Percentiles rank a stretch among this genome's conserved stretches.
These are phyloP conservation scores for Tineola bisselliella DNA, from an alignment of 2,888 invertebrate species.

Conservation along the genomic window DNA sequence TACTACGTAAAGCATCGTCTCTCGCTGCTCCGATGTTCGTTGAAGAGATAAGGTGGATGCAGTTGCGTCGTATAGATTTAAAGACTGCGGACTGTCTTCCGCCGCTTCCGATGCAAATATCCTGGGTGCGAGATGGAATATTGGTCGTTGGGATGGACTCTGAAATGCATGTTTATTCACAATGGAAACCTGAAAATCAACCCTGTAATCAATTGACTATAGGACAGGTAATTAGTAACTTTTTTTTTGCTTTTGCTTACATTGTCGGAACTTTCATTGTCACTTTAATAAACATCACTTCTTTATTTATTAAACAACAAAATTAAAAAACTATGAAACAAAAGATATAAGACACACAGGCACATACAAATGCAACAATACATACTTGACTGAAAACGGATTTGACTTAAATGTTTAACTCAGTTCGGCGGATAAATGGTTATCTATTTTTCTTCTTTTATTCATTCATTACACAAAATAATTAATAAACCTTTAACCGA, in stretches of 20 bases:
- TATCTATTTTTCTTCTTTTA: too few species aligned
- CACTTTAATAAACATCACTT: too few species aligned
- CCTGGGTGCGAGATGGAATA: constrained; percentile 98
- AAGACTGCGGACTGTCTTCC: constrained; percentile 95
- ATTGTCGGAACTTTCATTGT: too few species aligned
- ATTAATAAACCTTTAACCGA: too few species aligned
- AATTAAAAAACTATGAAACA: too few species aligned
- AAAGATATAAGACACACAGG: too few species aligned
- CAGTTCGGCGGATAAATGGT: too few species aligned
- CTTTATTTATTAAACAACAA: too few species aligned
- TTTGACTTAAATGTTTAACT: too few species aligned
- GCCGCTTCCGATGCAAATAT: constrained; percentile 97
- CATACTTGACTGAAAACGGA: too few species aligned
- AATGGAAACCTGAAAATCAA: constrained; percentile 85
- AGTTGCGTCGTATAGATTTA: constrained; percentile 87
- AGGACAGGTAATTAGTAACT: constrained; percentile 23
- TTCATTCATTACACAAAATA: too few species aligned
- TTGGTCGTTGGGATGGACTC: constrained; percentile 99
- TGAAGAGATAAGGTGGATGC: constrained; percentile 97
- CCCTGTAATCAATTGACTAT: constrained; percentile 33
- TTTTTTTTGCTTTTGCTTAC: constrained; percentile 19
- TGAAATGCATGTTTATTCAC: constrained; percentile 99
- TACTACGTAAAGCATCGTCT: constrained; percentile 90
- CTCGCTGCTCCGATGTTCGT: constrained; percentile 88
- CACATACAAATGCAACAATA: too few species aligned